A percentile compares a stretch with the other conserved stretches of the same genome.
Conservation (phyloP, 2,797 vertebrate species). For the Gobio occitaniae region DNA sequence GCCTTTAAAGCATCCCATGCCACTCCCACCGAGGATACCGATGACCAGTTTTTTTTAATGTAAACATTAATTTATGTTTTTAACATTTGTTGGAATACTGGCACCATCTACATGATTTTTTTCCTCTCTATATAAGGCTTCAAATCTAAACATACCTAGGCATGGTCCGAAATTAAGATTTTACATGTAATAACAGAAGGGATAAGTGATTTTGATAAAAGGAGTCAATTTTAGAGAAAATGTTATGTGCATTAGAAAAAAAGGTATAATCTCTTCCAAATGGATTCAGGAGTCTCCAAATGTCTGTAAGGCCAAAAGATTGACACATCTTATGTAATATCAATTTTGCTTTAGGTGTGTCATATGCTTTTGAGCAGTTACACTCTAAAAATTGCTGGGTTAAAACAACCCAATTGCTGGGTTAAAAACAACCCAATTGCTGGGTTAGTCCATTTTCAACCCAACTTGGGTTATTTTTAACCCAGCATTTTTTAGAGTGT, state of each 20-base stretch:
- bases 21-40: background rate
- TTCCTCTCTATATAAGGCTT: background rate
- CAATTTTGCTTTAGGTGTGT: background rate
- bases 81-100: conserved; percentile 6
- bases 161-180: conserved; percentile 9
- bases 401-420: too few relatives aligned
- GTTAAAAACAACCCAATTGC: too few relatives aligned
- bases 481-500: too few relatives aligned
- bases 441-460: too few relatives aligned
- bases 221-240: background rate
- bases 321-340: background rate
- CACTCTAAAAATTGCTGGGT: too few relatives aligned
- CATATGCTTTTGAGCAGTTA: too few relatives aligned
- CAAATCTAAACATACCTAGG: background rate
- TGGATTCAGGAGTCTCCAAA: conserved; percentile 15
- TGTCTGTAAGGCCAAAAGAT: background rate
- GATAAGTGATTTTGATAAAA: conserved; percentile 2
- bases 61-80: background rate
- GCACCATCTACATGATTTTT: background rate
- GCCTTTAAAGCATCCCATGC: background rate
- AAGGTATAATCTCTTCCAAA: background rate
- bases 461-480: too few relatives aligned
- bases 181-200: background rate
- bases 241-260: background rate
- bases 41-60: background rate